A percentile compares a stretch with the other conserved stretches of the same genome.
Conservation (phyloP, 2,888 invertebrate genomes). For the Eupithecia abbreviata region DNA sequence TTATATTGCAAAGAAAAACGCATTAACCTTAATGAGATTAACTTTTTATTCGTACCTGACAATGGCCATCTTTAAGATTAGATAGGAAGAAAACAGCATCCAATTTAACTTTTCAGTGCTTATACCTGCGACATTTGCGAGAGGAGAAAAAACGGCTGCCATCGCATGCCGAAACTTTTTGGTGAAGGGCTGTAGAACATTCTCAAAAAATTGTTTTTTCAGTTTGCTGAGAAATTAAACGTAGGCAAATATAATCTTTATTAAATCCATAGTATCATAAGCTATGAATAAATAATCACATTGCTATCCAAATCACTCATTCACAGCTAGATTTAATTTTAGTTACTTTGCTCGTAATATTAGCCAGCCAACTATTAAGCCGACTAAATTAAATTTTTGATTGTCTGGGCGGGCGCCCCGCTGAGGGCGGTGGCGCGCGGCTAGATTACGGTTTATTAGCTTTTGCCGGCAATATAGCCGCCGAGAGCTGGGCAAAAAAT, state of each 20-base stretch:
- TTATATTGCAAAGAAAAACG: slow-evolving; percentile 37
- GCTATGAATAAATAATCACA: neutral
- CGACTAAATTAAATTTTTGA: slow-evolving; percentile 39
- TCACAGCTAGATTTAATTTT: slow-evolving; percentile 22
- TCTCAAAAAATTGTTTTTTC: neutral
- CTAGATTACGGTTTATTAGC: slow-evolving; percentile 39
- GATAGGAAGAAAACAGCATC: slow-evolving; percentile 14
- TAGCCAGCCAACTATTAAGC: slow-evolving; percentile 35
- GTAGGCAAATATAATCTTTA: neutral
- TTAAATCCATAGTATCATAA: neutral
- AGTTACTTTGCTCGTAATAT: slow-evolving; percentile 31
- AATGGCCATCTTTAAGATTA: slow-evolving; percentile 15
- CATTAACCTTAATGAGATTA: slow-evolving; percentile 36
- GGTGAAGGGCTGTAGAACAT: neutral
- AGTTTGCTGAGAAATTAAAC: neutral
- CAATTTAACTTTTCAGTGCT: slow-evolving; percentile 14
- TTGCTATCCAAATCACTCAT: neutral
- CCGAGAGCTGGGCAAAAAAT: slow-evolving; percentile 30
- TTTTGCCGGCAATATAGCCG: slow-evolving; percentile 35
- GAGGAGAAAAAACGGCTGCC: neutral
- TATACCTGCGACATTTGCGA: neutral
- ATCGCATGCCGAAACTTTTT: slow-evolving; percentile 11
- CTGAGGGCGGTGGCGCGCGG: slow-evolving; percentile 27
- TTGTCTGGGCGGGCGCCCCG: slow-evolving; percentile 33
- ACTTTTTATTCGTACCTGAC: slow-evolving; percentile 30